A percentile compares a stretch with the other conserved stretches of the same genome.
These are phyloP conservation scores for Scomber japonicus DNA, from an alignment of 2,113 vertebrate species.

Conservation along the genomic window DNA sequence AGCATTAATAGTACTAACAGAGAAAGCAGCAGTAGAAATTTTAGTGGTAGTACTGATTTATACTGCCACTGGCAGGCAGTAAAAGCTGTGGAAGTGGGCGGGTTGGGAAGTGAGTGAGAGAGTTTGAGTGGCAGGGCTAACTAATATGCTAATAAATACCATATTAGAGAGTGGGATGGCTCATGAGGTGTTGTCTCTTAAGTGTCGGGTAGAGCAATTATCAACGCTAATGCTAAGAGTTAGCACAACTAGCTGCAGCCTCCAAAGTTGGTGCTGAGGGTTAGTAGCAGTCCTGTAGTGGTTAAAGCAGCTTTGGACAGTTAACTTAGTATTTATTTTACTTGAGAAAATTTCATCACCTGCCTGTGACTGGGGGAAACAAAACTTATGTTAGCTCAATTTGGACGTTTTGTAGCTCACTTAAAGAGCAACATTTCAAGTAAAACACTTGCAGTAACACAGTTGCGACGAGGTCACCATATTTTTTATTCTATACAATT, in stretches of 20 bases:
- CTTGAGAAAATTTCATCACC: too few relatives aligned
- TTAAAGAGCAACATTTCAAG: too few relatives aligned
- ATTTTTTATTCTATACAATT: too few relatives aligned
- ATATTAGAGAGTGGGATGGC: neutral
- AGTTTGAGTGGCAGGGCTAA: neutral
- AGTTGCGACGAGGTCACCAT: too few relatives aligned
- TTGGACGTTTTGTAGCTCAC: too few relatives aligned
- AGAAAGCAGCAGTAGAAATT: neutral
- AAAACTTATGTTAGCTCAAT: too few relatives aligned
- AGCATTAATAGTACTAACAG: neutral
- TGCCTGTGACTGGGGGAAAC: too few relatives aligned
- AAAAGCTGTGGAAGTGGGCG: neutral
- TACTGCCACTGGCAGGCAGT: constrained; percentile 22
- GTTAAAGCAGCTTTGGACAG: constrained; percentile 2
- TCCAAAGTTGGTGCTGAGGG: neutral
- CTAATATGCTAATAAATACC: neutral
- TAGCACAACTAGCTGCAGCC: neutral
- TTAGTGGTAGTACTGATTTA: constrained; percentile 25
- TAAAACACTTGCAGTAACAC: too few relatives aligned
- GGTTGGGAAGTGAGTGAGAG: neutral
- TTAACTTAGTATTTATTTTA: constrained; percentile 1
- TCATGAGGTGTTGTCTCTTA: neutral
- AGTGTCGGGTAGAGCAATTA: constrained; percentile 1
- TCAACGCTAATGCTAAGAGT: neutral
- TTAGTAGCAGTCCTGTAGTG: neutral